Evolutionary conservation across 2,888 invertebrate species (phyloP).

Genomic region (Drosophila villosipedis): DNA sequence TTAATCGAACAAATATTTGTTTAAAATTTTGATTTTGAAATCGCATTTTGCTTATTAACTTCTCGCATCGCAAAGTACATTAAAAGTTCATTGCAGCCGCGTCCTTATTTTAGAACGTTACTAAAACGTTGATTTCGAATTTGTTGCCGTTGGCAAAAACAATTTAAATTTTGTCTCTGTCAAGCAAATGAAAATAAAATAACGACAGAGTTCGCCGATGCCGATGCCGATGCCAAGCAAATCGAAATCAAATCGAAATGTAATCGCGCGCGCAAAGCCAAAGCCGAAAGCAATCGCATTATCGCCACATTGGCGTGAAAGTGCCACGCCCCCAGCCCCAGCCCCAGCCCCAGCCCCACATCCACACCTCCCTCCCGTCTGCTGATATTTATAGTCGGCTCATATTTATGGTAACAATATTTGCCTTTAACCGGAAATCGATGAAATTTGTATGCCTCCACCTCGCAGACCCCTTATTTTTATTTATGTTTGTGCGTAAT

Average conservation of each 20-base stretch:
- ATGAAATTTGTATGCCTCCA: constrained; percentile 77
- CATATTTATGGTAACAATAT: constrained; percentile 80
- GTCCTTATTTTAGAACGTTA: constrained; percentile 18
- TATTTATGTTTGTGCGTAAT: constrained; percentile 61
- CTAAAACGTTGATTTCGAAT: constrained; percentile 62
- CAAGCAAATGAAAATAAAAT: constrained; percentile 40
- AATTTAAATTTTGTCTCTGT: constrained; percentile 75
- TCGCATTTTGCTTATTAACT: background rate
- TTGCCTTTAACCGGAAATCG: constrained; percentile 81
- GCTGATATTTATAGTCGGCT: constrained; percentile 76
- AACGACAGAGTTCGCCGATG: constrained; percentile 37
- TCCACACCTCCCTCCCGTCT: constrained; percentile 7
- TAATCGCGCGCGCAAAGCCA: constrained; percentile 77
- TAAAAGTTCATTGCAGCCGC: constrained; percentile 42
- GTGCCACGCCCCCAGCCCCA: constrained; percentile 58
- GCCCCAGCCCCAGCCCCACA: constrained; percentile 24
- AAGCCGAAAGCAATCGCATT: constrained; percentile 78
- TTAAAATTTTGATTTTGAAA: background rate
- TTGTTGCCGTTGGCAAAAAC: constrained; percentile 73
- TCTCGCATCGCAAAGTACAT: constrained; percentile 13
- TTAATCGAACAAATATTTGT: background rate
- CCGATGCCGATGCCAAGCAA: constrained; percentile 55
- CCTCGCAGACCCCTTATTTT: constrained; percentile 69
- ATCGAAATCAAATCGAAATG: constrained; percentile 80
- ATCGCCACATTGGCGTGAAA: constrained; percentile 79